Conservation (phyloP, 2,888 invertebrate genomes). For the Blastobasis lacticolella region DNA sequence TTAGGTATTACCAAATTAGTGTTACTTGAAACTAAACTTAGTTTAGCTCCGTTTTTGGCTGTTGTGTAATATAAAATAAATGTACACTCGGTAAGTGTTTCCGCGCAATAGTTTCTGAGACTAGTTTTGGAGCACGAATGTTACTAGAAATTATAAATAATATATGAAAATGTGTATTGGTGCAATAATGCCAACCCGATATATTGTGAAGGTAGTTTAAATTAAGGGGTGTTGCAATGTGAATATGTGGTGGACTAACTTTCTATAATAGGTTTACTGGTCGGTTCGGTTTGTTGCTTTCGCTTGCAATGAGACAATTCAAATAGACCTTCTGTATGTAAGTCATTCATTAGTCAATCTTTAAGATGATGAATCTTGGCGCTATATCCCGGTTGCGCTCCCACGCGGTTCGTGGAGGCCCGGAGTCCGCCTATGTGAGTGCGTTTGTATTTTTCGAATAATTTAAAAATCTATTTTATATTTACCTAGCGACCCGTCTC, state of each 20-base stretch:
- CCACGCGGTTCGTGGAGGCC: no score
- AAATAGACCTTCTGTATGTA: no score
- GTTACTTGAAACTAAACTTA: background rate
- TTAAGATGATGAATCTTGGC: no score
- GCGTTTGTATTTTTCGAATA: no score
- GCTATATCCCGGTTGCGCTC: slow-evolving; percentile 17
- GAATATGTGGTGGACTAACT: slow-evolving; percentile 32
- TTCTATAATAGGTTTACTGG: slow-evolving; percentile 7
- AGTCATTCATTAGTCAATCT: no score
- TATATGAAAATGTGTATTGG: slow-evolving; percentile 28
- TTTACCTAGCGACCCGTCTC: no score
- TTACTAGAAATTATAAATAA: slow-evolving; percentile 25
- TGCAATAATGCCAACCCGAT: slow-evolving; percentile 53
- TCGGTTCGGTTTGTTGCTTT: no score
- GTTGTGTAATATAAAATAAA: slow-evolving; percentile 54
- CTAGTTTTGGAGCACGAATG: slow-evolving; percentile 37
- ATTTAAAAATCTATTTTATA: no score
- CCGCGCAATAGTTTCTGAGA: slow-evolving; percentile 36
- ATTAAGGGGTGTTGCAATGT: slow-evolving; percentile 53
- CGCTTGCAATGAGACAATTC: no score
- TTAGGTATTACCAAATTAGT: background rate
- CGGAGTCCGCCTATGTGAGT: no score
- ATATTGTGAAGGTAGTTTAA: slow-evolving; percentile 27
- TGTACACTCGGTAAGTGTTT: slow-evolving; percentile 33
- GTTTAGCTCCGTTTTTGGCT: slow-evolving; percentile 30